Conservation (phyloP, 2,113 vertebrate genomes). For the Neoarius graeffei region DNA sequence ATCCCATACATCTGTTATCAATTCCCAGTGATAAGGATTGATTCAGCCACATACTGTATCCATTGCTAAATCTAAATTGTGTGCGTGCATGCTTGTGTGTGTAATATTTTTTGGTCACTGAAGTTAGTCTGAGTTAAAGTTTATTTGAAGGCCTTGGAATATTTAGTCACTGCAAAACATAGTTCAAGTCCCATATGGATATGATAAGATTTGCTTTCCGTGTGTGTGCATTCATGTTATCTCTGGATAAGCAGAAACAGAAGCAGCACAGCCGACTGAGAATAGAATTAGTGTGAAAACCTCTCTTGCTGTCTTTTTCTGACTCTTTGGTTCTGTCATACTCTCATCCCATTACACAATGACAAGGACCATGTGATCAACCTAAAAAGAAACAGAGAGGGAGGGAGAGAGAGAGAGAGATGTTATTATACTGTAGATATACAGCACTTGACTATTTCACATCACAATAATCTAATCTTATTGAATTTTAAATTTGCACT, state of each 20-base stretch:
- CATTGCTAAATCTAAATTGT: neutral
- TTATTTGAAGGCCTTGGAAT: neutral
- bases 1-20: neutral
- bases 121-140: neutral
- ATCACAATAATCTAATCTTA: neutral
- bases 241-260: constrained; percentile 1
- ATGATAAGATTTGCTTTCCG: neutral
- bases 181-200: neutral
- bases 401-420: neutral
- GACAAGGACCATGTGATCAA: constrained; percentile 3
- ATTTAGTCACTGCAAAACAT: neutral
- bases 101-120: neutral
- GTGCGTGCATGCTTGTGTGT: neutral
- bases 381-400: neutral
- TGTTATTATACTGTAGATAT: neutral
- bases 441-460: neutral
- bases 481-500: neutral
- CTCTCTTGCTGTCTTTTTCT: constrained; percentile 36
- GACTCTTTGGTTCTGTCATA: constrained; percentile 23
- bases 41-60: neutral
- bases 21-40: neutral
- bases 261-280: neutral
- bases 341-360: constrained; percentile 19
- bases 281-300: constrained; percentile 42
- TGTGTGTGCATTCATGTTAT: constrained; percentile 6